Evolutionary conservation across 2,797 vertebrate species (phyloP).

Genomic region (Siniperca undulata): DNA sequence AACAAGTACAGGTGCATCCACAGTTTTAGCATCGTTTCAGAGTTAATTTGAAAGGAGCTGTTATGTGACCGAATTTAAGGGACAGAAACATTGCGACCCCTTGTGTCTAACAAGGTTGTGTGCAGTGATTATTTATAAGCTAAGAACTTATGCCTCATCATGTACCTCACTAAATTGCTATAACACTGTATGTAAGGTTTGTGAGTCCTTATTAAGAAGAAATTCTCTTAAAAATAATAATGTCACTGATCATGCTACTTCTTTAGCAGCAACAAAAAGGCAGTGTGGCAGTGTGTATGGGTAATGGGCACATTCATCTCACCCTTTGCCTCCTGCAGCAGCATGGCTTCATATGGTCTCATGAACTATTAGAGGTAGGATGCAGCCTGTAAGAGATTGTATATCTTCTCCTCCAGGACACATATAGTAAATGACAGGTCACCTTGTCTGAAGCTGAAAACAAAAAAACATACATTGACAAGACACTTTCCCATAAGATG

Average conservation of each 20-base stretch:
- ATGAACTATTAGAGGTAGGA: slow-evolving; percentile 19
- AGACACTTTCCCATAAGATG: not conserved
- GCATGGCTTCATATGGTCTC: slow-evolving; percentile 52
- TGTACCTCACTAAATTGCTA: not conserved
- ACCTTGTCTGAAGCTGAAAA: slow-evolving; percentile 58
- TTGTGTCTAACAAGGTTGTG: slow-evolving; percentile 41
- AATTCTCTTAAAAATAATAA: not conserved
- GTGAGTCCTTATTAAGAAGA: not conserved
- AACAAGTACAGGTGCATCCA: not conserved
- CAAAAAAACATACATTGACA: slow-evolving; percentile 3
- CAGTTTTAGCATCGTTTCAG: slow-evolving; percentile 40
- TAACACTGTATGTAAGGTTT: not conserved
- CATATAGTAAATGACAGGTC: slow-evolving; percentile 40
- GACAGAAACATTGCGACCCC: slow-evolving; percentile 59
- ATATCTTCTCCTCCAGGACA: slow-evolving; percentile 44
- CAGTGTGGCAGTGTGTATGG: not conserved
- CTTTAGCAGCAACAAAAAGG: not conserved
- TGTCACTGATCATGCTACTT: not conserved
- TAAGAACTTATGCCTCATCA: not conserved
- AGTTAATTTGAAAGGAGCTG: slow-evolving; percentile 66
- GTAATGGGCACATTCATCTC: slow-evolving; percentile 26
- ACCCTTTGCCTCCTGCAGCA: slow-evolving; percentile 52
- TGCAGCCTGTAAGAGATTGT: slow-evolving; percentile 38
- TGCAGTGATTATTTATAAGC: slow-evolving; percentile 26
- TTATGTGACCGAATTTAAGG: not conserved